phyloP scores from a whole-genome alignment of 64 coral and sea anemone species.

The Montipora sp. region DNA sequence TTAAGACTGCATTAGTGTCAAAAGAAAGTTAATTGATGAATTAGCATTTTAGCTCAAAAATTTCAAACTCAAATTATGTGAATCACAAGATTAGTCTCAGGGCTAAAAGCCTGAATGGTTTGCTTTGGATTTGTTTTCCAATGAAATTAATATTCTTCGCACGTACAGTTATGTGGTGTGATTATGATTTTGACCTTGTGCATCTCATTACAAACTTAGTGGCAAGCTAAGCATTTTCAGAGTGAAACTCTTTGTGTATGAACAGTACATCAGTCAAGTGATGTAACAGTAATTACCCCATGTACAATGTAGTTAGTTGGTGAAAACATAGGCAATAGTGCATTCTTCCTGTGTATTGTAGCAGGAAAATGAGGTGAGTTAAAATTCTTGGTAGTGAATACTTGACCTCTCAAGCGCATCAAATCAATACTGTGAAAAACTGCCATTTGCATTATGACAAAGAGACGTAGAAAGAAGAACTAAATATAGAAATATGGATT shows the following conservation, averaged over 20 bases:
- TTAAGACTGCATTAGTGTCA: too few relatives aligned
- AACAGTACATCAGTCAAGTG: too few relatives aligned
- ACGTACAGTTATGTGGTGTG: neutral
- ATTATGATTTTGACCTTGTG: neutral
- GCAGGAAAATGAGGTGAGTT: too few relatives aligned
- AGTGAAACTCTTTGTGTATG: too few relatives aligned
- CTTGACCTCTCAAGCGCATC: neutral
- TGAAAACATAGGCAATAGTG: too few relatives aligned
- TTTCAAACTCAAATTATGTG: neutral
- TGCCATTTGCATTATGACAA: neutral
- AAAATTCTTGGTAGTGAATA: neutral
- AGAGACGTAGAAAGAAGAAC: neutral
- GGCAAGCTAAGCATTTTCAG: too few relatives aligned
- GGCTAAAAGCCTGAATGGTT: neutral
- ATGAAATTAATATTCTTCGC: neutral
- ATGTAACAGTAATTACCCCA: too few relatives aligned
- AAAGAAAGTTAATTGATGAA: too few relatives aligned
- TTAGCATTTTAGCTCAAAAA: neutral
- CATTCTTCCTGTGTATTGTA: too few relatives aligned
- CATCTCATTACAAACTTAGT: too few relatives aligned
- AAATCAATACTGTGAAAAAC: neutral
- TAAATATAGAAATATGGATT: neutral
- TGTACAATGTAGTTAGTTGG: too few relatives aligned
- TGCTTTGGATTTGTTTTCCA: neutral
- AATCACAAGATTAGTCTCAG: too few relatives aligned